These are phyloP conservation scores for Chaetops frenatus DNA, from an alignment of 2,113 vertebrate species.

Conservation along the genomic window DNA sequence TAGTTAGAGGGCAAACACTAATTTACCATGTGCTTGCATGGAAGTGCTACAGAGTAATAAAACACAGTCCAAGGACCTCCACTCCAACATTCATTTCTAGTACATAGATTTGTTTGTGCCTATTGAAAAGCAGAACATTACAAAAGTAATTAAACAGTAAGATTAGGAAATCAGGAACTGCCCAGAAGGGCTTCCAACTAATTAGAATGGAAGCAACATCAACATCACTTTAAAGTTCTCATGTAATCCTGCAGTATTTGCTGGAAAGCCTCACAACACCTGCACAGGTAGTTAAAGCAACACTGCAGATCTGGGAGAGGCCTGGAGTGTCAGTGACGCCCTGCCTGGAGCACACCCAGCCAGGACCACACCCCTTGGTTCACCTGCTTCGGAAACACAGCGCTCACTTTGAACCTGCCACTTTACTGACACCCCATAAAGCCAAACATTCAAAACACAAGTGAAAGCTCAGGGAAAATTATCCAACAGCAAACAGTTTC, in stretches of 20 bases:
- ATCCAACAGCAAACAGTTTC: neutral
- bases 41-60: neutral
- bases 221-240: neutral
- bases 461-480: neutral
- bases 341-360: neutral
- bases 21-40: neutral
- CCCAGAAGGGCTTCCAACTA: neutral
- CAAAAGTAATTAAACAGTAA: neutral
- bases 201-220: neutral
- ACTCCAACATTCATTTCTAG: neutral
- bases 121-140: neutral
- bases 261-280: neutral
- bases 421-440: neutral
- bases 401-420: accelerated
- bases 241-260: accelerated
- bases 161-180: neutral
- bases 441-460: neutral
- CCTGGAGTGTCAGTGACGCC: neutral
- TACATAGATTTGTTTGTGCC: neutral
- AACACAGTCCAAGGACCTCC: neutral
- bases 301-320: neutral
- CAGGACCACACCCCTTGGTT: neutral
- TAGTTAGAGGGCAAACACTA: neutral
- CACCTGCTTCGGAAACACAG: neutral
- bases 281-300: neutral